Base-by-base conservation (phyloP, 2,888 invertebrate species). In the Chelonus formosanus region DNA sequence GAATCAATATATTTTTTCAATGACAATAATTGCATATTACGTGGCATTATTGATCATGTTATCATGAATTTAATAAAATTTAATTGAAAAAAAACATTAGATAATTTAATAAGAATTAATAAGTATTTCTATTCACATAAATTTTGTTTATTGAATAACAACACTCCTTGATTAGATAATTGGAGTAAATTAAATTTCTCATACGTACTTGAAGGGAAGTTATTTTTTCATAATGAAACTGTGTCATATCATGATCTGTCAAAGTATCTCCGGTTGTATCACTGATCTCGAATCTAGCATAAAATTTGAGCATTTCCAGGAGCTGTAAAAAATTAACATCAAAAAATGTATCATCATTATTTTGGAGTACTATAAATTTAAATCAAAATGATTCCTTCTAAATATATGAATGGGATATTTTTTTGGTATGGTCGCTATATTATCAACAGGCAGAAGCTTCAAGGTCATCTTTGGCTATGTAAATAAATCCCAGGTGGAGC, bases 201-300 rank as follows among this genome's bases (percentile, higher is more conserved):
- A 31, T 7, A 35, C 69, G 74, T 84, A 92, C 92, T 88, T 95
- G 97, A 61, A 99, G 86, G 0, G 94, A 93, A 3, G 94, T 95
- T 48, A 99, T 96, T 83, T 92, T 92, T 35, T 94, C 90, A 82
- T 98, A 99, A 84, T 99, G 99, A 36, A 93, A 86, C 78, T 95
- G 90, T 44, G 95, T 95, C 91, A 98, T 96, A 78, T 98, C 96
- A 70, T 94, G 91, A 79, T 98, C 96, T 0, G 93, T 94, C 74
- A 98, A 87, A 0, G 97, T 94, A 82, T 97, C 97, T 0, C 98
- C 98, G 0, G 94, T 93, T 78, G 94, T 93, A 80, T 99, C 98
- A 83, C 95, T 96, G 70, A 99, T 99, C 86, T 99, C 99, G 85
- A 99, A 99, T 67, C 95, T 90, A 0, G 95, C 91, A 84, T 99